Evolutionary conservation across 2,113 vertebrate genomes (phyloP), one percentile per base, ranked within the genome.

Genomic region (Oxygymnocypris stewartii): DNA sequence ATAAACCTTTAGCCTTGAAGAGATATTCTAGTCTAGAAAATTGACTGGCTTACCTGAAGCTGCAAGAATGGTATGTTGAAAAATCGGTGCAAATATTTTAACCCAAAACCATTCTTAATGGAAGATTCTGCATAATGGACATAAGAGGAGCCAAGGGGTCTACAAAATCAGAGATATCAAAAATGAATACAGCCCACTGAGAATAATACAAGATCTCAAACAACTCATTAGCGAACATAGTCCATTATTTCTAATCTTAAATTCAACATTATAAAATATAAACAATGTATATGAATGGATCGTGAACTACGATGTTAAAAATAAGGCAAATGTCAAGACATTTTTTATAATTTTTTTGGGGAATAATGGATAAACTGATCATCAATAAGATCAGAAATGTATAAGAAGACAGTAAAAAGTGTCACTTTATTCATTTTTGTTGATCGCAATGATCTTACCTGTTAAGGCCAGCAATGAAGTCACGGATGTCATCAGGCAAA

Each of bases 31-130:
- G n/a, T 20, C 23, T 12, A 57, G 47, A 47, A n/a, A 37, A 44
- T 37, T 67, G 1, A 42, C 40, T 35, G 10, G 65, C 92, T 90
- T 44, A 99, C 98, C 97, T 99, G 98, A 0, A 99, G 95, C 91
- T 99, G 98, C 84, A 99, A 92, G 91, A 99, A 99, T 4, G 98
- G 98, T 89, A 99, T 98, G 91, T 99, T 99, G 95, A 99, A 98
- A 93, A 99, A 99, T 84, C 97, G 95, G 91, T 99, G 98, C 54
- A 99, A 94, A 87, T 99, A 99, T 91, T 99, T 99, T 77, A 99
- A 92, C 75, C 98, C 98, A 67, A 99, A 99, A 47, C 98, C 98
- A 59, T 99, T 99, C 95, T 96, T 99, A 98, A 99, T 99, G 82
- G 98, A 99, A 85, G 98, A 97, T 91, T 99, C 98, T 6, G 98